Percentiles rank a stretch among this genome's conserved stretches.
Evolutionary conservation across 2,888 invertebrate species (phyloP).

Genomic region (Parascotia fuliginaria): DNA sequence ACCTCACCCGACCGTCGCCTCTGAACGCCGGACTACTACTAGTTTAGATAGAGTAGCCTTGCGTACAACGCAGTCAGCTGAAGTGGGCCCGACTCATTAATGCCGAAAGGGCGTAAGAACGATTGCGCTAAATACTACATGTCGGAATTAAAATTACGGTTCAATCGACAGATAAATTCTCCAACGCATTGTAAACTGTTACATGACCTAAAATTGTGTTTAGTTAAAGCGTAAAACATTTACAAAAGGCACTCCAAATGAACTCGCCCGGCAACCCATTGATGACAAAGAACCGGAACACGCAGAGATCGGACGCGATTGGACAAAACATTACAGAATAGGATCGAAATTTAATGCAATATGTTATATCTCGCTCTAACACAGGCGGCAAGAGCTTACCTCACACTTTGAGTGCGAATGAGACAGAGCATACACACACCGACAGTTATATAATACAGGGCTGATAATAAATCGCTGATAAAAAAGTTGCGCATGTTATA

Average conservation of each 20-base stretch:
- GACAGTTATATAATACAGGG: slow-evolving; percentile 76
- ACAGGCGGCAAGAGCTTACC: slow-evolving; percentile 21
- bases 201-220: slow-evolving; percentile 47
- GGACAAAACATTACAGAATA: slow-evolving; percentile 83
- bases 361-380: slow-evolving; percentile 63
- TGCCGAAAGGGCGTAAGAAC: slow-evolving; percentile 72
- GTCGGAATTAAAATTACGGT: slow-evolving; percentile 33
- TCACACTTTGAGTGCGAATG: slow-evolving; percentile 55
- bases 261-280: slow-evolving; percentile 89
- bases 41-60: slow-evolving; percentile 75
- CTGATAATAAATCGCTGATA: slow-evolving; percentile 84
- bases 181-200: slow-evolving; percentile 30
- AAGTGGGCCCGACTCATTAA: slow-evolving; percentile 78
- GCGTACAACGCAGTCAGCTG: slow-evolving; percentile 86
- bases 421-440: slow-evolving; percentile 56
- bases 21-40: slow-evolving; percentile 78
- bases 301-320: slow-evolving; percentile 87
- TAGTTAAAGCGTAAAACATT: slow-evolving; percentile 67
- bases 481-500: slow-evolving; percentile 71
- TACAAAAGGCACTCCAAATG: slow-evolving; percentile 73
- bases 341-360: slow-evolving; percentile 83
- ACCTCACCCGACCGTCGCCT: slow-evolving; percentile 62
- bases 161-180: slow-evolving; percentile 27
- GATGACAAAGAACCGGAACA: slow-evolving; percentile 90
- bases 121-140: slow-evolving; percentile 61